Evolutionary conservation across 2,888 invertebrate species (phyloP).

Genomic region (Cylindroiulus punctatus): DNA sequence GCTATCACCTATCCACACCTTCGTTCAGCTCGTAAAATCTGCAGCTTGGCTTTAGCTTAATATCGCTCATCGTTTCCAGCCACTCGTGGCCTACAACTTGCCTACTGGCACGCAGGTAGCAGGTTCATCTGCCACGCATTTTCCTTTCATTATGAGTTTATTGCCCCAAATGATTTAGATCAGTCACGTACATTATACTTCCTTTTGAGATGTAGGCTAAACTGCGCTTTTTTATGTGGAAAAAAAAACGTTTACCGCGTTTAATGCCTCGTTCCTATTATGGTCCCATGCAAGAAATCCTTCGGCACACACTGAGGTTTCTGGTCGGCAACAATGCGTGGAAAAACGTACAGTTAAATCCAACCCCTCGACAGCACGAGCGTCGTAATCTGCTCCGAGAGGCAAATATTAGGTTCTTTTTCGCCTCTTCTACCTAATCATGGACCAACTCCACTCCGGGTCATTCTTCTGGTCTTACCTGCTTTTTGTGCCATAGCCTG

Average conservation of each 20-base stretch:
- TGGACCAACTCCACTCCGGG: neutral
- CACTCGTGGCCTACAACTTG: neutral
- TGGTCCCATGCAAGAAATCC: neutral
- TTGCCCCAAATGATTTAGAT: constrained; percentile 47
- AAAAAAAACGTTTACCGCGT: constrained; percentile 36
- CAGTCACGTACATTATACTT: constrained; percentile 41
- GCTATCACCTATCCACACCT: neutral
- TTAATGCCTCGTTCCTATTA: neutral
- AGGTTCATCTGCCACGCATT: constrained; percentile 43
- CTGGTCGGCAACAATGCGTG: neutral
- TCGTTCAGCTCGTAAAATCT: neutral
- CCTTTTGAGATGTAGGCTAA: constrained; percentile 39
- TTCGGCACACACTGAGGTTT: neutral
- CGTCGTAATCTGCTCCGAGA: neutral
- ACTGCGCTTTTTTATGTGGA: neutral
- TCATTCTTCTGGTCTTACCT: neutral
- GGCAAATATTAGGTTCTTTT: constrained; percentile 25
- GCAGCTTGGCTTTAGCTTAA: neutral
- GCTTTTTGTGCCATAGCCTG: neutral
- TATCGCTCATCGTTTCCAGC: constrained; percentile 2
- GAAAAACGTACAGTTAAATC: neutral
- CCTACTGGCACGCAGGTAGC: constrained; percentile 37
- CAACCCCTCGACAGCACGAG: neutral
- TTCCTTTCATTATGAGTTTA: constrained; percentile 45
- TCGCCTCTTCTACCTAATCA: neutral